Conservation (phyloP, 2,888 invertebrate genomes). For the Aphodius granarius region DNA sequence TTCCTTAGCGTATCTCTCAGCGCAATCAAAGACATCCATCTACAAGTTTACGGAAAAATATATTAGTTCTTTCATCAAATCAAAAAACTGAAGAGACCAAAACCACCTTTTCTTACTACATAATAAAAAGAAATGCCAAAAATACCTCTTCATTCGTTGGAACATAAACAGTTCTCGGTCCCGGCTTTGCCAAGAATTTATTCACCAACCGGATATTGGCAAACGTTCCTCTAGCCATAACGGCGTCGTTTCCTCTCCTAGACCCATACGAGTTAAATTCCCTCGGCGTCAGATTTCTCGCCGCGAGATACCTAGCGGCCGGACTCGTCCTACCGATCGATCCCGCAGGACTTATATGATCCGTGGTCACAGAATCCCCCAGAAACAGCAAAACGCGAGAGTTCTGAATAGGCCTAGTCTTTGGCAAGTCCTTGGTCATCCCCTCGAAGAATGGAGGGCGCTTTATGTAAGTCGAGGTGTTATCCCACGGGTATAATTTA, state of each 20-base stretch:
- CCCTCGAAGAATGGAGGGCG: constrained; percentile 91
- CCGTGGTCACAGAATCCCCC: constrained; percentile 97
- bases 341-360: constrained; percentile 98
- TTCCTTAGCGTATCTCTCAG: constrained; percentile 80
- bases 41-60: constrained; percentile 42
- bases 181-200: constrained; percentile 77
- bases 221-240: constrained; percentile 97
- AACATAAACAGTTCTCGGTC: constrained; percentile 84
- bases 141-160: constrained; percentile 80
- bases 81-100: not conserved
- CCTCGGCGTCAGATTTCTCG: constrained; percentile 77
- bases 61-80: no score
- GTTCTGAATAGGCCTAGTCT: constrained; percentile 62
- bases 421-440: constrained; percentile 63
- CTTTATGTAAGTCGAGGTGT: constrained; percentile 91
- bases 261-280: constrained; percentile 99
- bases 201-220: constrained; percentile 96
- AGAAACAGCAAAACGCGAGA: constrained; percentile 85
- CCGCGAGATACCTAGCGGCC: constrained; percentile 80
- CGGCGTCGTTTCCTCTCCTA: constrained; percentile 93
- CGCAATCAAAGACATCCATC: constrained; percentile 95
- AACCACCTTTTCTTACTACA: no score
- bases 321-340: constrained; percentile 95
- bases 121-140: not conserved
- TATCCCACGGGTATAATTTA: constrained; percentile 90